Base-by-base conservation (phyloP, 2,888 invertebrate species). In the Drosophila affinis region DNA sequence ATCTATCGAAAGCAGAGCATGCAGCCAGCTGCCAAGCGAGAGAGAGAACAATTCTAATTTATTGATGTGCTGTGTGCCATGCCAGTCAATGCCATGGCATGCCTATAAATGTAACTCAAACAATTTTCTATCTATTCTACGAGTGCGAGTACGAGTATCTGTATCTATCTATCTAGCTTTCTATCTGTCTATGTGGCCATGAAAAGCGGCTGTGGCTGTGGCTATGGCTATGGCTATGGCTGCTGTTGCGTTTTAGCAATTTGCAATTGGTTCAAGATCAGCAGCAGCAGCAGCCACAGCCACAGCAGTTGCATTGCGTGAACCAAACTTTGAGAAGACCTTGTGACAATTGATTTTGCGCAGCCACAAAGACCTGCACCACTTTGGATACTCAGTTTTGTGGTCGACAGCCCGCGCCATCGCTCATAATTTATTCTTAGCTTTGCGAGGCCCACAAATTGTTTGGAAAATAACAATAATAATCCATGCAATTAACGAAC, bases 181-280 rank as follows among this genome's bases (percentile, higher is more conserved):
- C 18, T 64, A 71, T 76, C 72, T 27, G 6, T 72, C 63, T 77
- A 58, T 64, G 64, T 71, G 67, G 69, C 68, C 65, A 29, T 67
- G 54, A 59, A 71, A 68, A 70, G 61, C 78, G 68, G 58, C 64
- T 70, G 46, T 55, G 63, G 62, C 55, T 75, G 64, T 46, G 47
- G 29, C 29, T 29, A 9, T 29, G 68, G 27, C 27, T 27, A 27
- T 27, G 68, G 58, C 64, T 70, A 39, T 55, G 63, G 61, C 53
- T 72, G 62, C 54, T 75, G 81, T 62, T 72, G 63, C 87, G 76
- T 78, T 83, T 87, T 67, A 84, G 83, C 86, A 75, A 77, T 80
- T 68, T 76, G 83, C 79, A 88, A 87, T 86, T 87, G 80, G 86
- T 84, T 86, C 89, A 86, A 86, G 86, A 86, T 86, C 86, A 86